Percentiles rank a stretch among this genome's conserved stretches.
Conservation (phyloP, 2,888 invertebrate genomes). For the Hartigia nigra region DNA sequence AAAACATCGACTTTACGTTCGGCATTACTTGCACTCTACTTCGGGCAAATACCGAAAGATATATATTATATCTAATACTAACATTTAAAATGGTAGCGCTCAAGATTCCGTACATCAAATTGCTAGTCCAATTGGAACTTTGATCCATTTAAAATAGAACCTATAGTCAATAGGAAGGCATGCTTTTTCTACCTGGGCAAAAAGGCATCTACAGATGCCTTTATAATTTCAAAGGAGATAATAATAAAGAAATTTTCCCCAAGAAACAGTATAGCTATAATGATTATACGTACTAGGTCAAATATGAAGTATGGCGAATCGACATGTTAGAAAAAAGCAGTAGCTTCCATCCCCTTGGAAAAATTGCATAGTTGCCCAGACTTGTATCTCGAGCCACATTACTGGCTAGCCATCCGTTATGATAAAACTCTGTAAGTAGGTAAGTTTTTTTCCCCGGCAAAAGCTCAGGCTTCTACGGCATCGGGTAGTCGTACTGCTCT, state of each 20-base stretch:
- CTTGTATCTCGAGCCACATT: neutral
- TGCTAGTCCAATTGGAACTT: neutral
- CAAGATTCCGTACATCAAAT: neutral
- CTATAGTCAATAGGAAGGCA: neutral
- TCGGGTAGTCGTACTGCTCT: neutral
- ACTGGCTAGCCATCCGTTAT: slow-evolving; percentile 6
- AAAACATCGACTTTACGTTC: neutral
- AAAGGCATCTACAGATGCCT: too few species aligned
- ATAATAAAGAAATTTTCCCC: neutral
- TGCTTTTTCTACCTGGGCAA: too few species aligned
- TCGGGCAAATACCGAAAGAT: neutral
- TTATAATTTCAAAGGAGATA: neutral
- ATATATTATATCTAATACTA: neutral
- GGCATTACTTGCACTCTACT: neutral
- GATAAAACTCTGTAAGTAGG: slow-evolving; percentile 6
- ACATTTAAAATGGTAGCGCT: neutral
- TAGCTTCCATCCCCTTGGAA: neutral
- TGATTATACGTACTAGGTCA: neutral
- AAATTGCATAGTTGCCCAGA: slow-evolving; percentile 1
- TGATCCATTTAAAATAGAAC: neutral
- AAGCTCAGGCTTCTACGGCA: neutral
- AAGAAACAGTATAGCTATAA: neutral
- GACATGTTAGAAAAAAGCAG: neutral
- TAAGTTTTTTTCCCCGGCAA: neutral
- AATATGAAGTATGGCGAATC: neutral